A percentile compares a stretch with the other conserved stretches of the same genome.
Evolutionary conservation across 2,888 invertebrate genomes (phyloP).

Genomic region (Orchestes rusci): DNA sequence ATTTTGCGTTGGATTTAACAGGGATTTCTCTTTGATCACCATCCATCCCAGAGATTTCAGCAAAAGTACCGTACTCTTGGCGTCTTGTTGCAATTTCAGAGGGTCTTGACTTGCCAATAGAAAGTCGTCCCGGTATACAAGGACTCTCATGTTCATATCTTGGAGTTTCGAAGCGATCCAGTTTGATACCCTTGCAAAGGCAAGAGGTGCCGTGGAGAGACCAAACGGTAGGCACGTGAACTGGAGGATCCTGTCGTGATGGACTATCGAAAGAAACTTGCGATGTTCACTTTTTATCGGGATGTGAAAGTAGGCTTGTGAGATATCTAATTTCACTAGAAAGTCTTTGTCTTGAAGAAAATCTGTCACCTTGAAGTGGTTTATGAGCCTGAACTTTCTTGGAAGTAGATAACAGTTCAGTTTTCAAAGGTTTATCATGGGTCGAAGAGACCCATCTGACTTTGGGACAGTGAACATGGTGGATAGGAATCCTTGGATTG

Average conservation of each 20-base stretch:
- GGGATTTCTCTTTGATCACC: constrained; percentile 10
- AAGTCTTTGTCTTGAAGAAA: constrained; percentile 18
- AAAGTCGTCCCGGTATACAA: constrained; percentile 25
- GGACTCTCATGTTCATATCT: constrained; percentile 14
- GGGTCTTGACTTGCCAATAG: constrained; percentile 16
- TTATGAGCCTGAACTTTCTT: constrained; percentile 17
- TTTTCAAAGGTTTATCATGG: constrained; percentile 17
- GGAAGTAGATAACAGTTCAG: constrained; percentile 17
- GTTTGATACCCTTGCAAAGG: constrained; percentile 19
- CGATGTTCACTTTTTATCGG: constrained; percentile 18
- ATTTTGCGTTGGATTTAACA: background rate
- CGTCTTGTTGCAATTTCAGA: constrained; percentile 2
- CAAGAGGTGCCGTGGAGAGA: constrained; percentile 19
- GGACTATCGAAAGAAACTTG: constrained; percentile 18
- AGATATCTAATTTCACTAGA: constrained; percentile 14
- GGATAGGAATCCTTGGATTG: constrained; percentile 21
- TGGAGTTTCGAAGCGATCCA: constrained; percentile 17
- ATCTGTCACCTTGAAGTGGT: constrained; percentile 13
- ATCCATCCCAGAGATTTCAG: constrained; percentile 19
- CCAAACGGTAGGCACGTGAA: constrained; percentile 26
- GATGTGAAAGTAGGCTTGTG: constrained; percentile 14
- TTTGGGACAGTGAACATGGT: constrained; percentile 20
- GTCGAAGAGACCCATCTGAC: constrained; percentile 15
- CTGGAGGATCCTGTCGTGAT: constrained; percentile 13
- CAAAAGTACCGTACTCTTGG: constrained; percentile 2